These are phyloP conservation scores for Microtus montanus DNA, from an alignment of 2,113 vertebrate species.

Conservation along the genomic window DNA sequence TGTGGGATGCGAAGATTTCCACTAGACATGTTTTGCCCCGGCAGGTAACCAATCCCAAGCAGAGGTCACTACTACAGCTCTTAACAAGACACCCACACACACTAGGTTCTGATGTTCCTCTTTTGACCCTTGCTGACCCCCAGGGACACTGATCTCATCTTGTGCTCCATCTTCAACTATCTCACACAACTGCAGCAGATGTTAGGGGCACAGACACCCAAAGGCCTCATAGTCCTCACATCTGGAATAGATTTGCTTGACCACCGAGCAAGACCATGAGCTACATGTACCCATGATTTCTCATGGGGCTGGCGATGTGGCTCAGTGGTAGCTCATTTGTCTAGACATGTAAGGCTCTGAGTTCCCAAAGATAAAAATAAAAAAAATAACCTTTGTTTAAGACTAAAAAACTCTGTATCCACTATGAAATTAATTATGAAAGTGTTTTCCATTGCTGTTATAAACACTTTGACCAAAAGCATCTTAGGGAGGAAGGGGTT, in stretches of 20 bases:
- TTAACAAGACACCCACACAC: rapidly evolving
- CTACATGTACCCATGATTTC: background rate
- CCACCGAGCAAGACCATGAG: background rate
- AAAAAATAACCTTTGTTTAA: background rate
- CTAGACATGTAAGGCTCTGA: background rate
- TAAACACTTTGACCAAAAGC: background rate
- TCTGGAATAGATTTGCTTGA: too few relatives aligned
- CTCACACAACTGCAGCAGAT: rapidly evolving
- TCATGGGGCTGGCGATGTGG: background rate
- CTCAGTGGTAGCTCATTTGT: background rate
- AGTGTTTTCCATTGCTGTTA: background rate
- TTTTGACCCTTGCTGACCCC: background rate
- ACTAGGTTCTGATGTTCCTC: rapidly evolving
- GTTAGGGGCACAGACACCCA: background rate
- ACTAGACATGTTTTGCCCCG: rapidly evolving
- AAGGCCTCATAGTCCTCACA: background rate
- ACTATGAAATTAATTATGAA: background rate
- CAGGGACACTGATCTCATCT: rapidly evolving
- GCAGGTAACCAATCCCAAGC: background rate
- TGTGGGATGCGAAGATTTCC: background rate
- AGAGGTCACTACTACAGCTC: background rate
- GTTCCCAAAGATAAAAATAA: background rate
- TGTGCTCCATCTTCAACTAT: rapidly evolving
- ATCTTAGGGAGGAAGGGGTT: background rate
- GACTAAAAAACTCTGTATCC: background rate